These are phyloP conservation scores for Antennarius maculatus DNA, from an alignment of 2,797 vertebrate species.

Conservation along the genomic window DNA sequence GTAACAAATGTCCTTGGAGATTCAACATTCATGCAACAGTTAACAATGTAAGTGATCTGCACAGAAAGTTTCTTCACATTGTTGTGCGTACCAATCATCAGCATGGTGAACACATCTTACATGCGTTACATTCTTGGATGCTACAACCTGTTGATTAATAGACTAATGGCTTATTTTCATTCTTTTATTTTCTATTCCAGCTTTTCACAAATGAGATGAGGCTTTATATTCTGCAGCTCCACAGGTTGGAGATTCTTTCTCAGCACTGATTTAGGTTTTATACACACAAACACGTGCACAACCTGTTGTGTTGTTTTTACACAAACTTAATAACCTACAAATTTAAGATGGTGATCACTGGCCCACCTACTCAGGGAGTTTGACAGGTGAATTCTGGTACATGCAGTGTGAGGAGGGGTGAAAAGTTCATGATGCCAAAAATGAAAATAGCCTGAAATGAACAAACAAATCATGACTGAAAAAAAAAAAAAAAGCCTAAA, in stretches of 20 bases:
- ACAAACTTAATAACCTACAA: not conserved
- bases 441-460: not conserved
- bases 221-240: not conserved
- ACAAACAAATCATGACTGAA: not conserved
- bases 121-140: slow-evolving; percentile 39
- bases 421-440: not conserved
- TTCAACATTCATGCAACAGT: slow-evolving; percentile 26
- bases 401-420: not conserved
- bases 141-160: slow-evolving; percentile 39
- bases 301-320: not conserved
- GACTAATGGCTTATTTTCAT: slow-evolving; percentile 36
- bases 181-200: slow-evolving; percentile 21
- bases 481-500: not conserved
- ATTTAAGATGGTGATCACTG: not conserved
- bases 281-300: not conserved
- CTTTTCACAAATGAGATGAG: slow-evolving; percentile 5
- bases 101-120: slow-evolving; percentile 12
- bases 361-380: no score
- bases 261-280: slow-evolving; percentile 6
- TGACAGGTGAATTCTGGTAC: slow-evolving; percentile 2
- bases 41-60: slow-evolving; percentile 16
- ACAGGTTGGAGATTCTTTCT: slow-evolving; percentile 2
- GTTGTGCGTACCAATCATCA: not conserved
- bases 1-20: slow-evolving; percentile 16
- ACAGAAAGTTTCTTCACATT: slow-evolving; percentile 15